Evolutionary conservation across 2,113 vertebrate species (phyloP), one percentile per base, ranked within the genome.

Genomic region (Drymodes brunneopygia): DNA sequence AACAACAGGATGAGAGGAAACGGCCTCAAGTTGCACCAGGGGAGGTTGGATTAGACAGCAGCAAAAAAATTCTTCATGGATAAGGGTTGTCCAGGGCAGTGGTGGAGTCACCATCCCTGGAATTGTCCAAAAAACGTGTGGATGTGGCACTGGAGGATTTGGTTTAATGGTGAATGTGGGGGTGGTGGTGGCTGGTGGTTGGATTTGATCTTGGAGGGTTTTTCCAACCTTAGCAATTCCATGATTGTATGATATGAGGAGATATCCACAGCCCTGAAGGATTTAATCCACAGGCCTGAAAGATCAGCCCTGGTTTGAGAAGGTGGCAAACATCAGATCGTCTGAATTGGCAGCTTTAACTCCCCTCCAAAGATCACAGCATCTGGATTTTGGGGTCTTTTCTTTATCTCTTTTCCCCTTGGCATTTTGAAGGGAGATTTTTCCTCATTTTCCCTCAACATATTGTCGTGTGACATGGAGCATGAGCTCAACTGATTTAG

Each of bases 401-500:
- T 58, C 15, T 25, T 58, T 5, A 1, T 28, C n/a, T 73, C 48
- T 82, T 70, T 28, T 2, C 15, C 22, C 17, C n/a, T 2, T 33
- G 45, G 24, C 61, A 54, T 29, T 87, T 75, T 44, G 40, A 10
- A 80, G 53, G 31, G 33, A 44, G 12, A 7, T 6, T 2, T 74
- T 48, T 35, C 54, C 22, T 47, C 8, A 28, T 35, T 64, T 85
- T n/a, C 57, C 50, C 35, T 14, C 33, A 18, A 16, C 31, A 13
- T 36, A 71, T 47, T 20, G 6, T 5, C 0, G 0, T 0, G 7
- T 17, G 21, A 8, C 42, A 42, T 10, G 7, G 9, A 57, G 40
- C 1, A 1, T 0, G 2, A 50, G 29, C 36, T 44, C 38, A 38
- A 2, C 18, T 5, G 12, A 10, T 25, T 23, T 7, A 66, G 51